These are phyloP conservation scores for Paramormyrops kingsleyae DNA, from an alignment of 2,113 vertebrate genomes.

Conservation along the genomic window DNA sequence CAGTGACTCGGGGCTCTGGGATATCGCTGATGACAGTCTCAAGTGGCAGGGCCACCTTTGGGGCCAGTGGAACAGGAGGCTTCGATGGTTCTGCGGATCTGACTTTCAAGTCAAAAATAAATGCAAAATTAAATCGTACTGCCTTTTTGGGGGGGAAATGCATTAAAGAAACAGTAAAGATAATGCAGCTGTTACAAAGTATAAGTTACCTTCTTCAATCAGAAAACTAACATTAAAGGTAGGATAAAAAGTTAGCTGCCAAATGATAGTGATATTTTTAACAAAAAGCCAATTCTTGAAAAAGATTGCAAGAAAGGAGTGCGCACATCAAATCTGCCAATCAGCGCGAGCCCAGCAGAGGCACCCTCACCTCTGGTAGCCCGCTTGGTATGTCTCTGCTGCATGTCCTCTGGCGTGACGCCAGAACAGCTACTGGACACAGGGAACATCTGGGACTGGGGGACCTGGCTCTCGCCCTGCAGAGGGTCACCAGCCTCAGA, in stretches of 20 bases:
- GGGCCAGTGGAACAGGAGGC: conserved; percentile 60
- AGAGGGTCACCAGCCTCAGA: conserved; percentile 19
- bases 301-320: neutral
- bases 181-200: neutral
- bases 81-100: conserved; percentile 56
- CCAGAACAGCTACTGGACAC: conserved; percentile 62
- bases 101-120: conserved; percentile 48
- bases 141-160: neutral
- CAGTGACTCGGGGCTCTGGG: conserved; percentile 60
- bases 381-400: conserved; percentile 44
- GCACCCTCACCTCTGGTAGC: conserved; percentile 46
- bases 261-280: neutral
- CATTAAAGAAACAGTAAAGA: neutral
- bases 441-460: conserved; percentile 70
- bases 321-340: neutral
- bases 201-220: neutral
- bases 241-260: neutral
- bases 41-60: conserved; percentile 80
- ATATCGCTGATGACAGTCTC: conserved; percentile 75
- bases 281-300: neutral
- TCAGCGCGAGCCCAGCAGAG: neutral
- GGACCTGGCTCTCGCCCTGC: conserved; percentile 77
- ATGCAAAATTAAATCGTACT: neutral
- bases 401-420: conserved; percentile 48
- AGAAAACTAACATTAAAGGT: neutral